These are phyloP conservation scores for Anoplius nigerrimus DNA, from an alignment of 2,888 invertebrate genomes.

Conservation along the genomic window DNA sequence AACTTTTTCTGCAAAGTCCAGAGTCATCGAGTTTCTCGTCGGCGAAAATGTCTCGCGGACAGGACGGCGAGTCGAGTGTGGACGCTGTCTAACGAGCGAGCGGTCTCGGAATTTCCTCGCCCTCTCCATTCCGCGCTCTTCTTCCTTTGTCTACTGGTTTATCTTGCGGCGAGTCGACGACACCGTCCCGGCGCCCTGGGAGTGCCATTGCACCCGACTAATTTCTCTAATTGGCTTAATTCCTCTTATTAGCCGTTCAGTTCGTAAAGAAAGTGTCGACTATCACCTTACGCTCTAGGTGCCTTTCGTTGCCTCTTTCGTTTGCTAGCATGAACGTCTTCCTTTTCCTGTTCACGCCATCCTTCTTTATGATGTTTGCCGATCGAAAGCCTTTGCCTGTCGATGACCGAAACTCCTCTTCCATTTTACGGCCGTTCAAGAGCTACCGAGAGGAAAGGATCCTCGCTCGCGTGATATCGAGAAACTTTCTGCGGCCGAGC, in stretches of 20 bases:
- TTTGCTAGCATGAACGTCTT: too few relatives aligned
- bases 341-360: too few relatives aligned
- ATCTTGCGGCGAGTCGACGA: conserved; percentile 7
- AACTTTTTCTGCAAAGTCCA: too few relatives aligned
- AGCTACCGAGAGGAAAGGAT: too few relatives aligned
- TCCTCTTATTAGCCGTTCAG: conserved; percentile 55
- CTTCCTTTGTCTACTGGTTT: conserved; percentile 3
- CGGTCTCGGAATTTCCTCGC: conserved; percentile 1
- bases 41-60: not conserved
- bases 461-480: too few relatives aligned
- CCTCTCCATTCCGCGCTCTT: conserved; percentile 12
- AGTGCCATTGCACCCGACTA: conserved; percentile 50
- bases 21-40: not conserved
- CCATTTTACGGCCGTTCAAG: too few relatives aligned
- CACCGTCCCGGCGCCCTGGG: conserved; percentile 13
- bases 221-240: conserved; percentile 61
- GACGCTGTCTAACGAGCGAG: not conserved
- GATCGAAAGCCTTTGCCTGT: too few relatives aligned
- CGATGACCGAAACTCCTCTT: too few relatives aligned
- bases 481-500: too few relatives aligned
- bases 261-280: conserved; percentile 59
- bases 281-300: conserved; percentile 31
- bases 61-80: too few relatives aligned
- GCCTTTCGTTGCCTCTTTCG: too few relatives aligned
- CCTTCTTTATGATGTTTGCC: too few relatives aligned